phyloP scores from a whole-genome alignment of 2,113 vertebrate genomes.

The Butastur rufipennis region DNA sequence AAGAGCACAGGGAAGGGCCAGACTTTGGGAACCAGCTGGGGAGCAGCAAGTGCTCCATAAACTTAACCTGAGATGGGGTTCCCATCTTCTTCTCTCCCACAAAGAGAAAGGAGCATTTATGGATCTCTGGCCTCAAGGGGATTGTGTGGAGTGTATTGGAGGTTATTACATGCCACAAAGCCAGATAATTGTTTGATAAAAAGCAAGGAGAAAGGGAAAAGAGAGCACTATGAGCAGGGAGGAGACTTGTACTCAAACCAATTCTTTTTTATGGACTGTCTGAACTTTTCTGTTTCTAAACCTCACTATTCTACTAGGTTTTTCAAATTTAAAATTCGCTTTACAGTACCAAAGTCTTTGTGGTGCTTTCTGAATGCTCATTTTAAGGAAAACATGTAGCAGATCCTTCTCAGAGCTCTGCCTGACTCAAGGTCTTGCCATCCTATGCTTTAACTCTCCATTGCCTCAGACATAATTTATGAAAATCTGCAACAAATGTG shows the following conservation, averaged over 20 bases:
- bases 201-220: not conserved
- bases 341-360: not conserved
- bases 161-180: not conserved
- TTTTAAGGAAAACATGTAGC: not conserved
- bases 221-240: not conserved
- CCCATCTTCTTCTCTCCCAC: not conserved
- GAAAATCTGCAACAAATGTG: not conserved
- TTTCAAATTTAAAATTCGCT: not conserved
- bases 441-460: not conserved
- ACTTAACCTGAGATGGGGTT: not conserved
- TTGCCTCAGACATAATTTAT: not conserved
- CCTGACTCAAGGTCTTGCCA: not conserved
- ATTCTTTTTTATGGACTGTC: not conserved
- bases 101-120: not conserved
- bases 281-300: not conserved
- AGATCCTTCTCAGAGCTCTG: not conserved
- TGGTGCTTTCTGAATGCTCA: not conserved
- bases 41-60: not conserved
- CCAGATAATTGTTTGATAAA: not conserved
- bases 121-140: not conserved
- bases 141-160: not conserved
- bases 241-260: not conserved
- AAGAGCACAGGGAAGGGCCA: accelerated
- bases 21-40: not conserved
- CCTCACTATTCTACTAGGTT: not conserved